These are phyloP conservation scores for Otolemur crassicaudatus DNA, from an alignment of 2,797 vertebrate genomes.

Conservation along the genomic window DNA sequence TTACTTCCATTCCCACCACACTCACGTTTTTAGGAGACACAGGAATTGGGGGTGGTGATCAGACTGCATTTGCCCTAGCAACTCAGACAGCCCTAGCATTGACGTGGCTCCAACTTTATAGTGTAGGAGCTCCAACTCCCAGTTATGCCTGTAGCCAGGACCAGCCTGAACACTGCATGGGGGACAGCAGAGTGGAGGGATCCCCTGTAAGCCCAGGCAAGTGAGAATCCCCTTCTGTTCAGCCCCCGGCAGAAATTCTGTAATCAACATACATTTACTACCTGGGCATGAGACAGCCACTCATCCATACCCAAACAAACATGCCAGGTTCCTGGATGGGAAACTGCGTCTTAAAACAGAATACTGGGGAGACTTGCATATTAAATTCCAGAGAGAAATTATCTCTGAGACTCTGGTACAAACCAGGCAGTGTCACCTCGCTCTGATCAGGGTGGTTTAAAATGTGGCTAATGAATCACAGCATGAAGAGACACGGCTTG, in stretches of 20 bases:
- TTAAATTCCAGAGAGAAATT: slow-evolving; percentile 44
- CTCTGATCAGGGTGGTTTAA: slow-evolving; percentile 63
- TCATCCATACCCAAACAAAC: slow-evolving; percentile 55
- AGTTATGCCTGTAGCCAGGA: background rate
- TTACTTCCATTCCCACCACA: background rate
- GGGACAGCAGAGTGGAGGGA: background rate
- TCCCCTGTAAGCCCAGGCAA: background rate
- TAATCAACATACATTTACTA: slow-evolving; percentile 56
- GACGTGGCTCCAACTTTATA: slow-evolving; percentile 57
- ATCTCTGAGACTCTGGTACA: slow-evolving; percentile 33
- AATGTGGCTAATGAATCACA: slow-evolving; percentile 79
- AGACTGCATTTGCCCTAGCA: background rate
- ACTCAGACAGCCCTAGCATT: background rate
- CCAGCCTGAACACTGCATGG: background rate
- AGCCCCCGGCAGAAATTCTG: slow-evolving; percentile 27
- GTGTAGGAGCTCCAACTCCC: background rate
- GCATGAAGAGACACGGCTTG: slow-evolving; percentile 71
- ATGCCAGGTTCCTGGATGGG: background rate
- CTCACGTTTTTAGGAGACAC: background rate
- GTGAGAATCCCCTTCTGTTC: slow-evolving; percentile 15
- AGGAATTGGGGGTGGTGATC: background rate
- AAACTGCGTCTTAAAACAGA: slow-evolving; percentile 62
- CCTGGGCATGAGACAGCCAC: slow-evolving; percentile 54
- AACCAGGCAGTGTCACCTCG: slow-evolving; percentile 71
- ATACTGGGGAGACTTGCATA: background rate